Percentiles rank a stretch among this genome's conserved stretches.
Evolutionary conservation across 2,113 vertebrate genomes (phyloP).

Genomic region (Eublepharis macularius): DNA sequence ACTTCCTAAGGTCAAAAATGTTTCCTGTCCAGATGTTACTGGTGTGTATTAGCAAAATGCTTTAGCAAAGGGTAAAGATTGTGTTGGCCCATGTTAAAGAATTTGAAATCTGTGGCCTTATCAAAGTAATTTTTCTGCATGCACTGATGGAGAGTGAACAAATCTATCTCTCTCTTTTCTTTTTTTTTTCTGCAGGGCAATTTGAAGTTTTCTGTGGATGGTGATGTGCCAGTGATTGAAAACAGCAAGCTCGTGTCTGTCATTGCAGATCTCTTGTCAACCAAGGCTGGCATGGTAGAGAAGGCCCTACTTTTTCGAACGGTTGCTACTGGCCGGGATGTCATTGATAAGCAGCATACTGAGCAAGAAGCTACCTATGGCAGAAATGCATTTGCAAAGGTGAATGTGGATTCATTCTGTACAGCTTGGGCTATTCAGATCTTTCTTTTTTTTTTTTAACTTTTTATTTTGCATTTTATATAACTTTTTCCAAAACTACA

Average conservation of each 20-base stretch:
- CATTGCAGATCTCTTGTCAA: constrained; percentile 85
- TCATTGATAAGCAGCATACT: constrained; percentile 97
- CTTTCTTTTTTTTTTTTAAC: too few species aligned
- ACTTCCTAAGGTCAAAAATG: not conserved
- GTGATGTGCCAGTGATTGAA: constrained; percentile 89
- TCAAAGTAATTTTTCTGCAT: not conserved
- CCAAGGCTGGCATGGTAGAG: constrained; percentile 88
- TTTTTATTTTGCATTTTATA: too few species aligned
- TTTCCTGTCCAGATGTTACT: not conserved
- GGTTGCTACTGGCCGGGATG: constrained; percentile 90
- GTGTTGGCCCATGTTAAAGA: not conserved
- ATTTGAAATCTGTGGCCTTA: not conserved
- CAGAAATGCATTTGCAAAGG: constrained; percentile 94
- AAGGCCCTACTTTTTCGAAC: constrained; percentile 94
- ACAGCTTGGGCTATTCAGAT: accelerated
- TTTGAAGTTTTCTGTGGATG: constrained; percentile 88
- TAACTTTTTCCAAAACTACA: too few species aligned
- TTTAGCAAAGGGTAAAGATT: not conserved
- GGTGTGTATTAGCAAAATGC: not conserved
- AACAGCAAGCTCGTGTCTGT: constrained; percentile 82
- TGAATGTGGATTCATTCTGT: constrained; percentile 44
- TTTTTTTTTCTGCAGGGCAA: constrained; percentile 80
- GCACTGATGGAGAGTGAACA: not conserved
- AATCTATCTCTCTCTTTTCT: not conserved
- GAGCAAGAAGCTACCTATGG: constrained; percentile 92